Base-by-base conservation (phyloP, 2,113 vertebrate species). In the Hirundichthys speculiger region DNA sequence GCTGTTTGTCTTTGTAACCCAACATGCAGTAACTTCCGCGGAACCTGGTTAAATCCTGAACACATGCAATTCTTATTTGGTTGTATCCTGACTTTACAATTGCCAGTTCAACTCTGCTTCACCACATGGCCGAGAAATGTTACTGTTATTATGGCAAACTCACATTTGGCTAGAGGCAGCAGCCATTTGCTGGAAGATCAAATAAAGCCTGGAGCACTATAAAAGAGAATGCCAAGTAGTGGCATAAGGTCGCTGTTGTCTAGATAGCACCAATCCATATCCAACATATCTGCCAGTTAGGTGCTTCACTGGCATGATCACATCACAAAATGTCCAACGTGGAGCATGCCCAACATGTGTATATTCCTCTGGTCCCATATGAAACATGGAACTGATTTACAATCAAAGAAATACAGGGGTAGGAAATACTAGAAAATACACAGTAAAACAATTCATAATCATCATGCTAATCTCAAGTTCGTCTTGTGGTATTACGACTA, bases 91-190 rank as follows among this genome's bases (percentile, higher is more conserved):
- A 60, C 24, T 25, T 46, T 18, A 34, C 14, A 50, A 15, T 9
- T 39, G 12, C 41, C 22, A 61, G 8, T 20, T 3, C n/a, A 18
- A 18, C 18, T n/a, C 66, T 41, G 40, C 14, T 50, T 18, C 18
- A 38, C 41, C 3, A 16, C 39, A 6, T 13, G 34, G 49, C 13
- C 15, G 19, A 57, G 25, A 73, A 40, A 69, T 30, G 48, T 59
- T 5, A 18, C n/a, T 40, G 72, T 72, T 72, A 51, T 55, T 59
- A 69, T 83, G 68, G 51, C 19, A 42, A 76, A 49, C n/a, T 47
- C 27, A 54, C 38, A 63, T 66, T 55, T 71, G 61, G 46, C 14
- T 6, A 4, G 20, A 50, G 20, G n/a, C 13, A 48, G 18, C 2
- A 13, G 5, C 4, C 9, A 19, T 46, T 18, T 14, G 42, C 42